Evolutionary conservation across 2,888 invertebrate genomes (phyloP), one percentile per base, ranked within the genome.

Genomic region (Beris chalybata): DNA sequence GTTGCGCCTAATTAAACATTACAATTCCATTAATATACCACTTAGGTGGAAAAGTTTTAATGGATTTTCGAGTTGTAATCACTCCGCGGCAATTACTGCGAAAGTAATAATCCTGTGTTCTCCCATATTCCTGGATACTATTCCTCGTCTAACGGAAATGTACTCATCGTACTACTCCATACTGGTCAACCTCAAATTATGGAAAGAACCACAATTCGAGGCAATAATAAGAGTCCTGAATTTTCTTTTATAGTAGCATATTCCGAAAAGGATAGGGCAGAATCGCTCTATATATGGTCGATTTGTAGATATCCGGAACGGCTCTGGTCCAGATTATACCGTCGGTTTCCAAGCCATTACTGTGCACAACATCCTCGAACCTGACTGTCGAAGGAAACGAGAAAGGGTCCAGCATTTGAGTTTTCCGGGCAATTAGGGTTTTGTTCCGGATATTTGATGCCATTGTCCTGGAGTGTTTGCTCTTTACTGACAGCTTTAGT

Each of bases 381-480:
- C 43, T 32, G 50, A 29, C 50, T 38, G 15, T 61, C 22, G 38
- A 43, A 50, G n/a, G 64, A 53, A 54, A 64, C 64, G 54, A 32
- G 64, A 64, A 54, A 54, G 43, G 64, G 12, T 53, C 38, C 44
- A 54, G 45, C 53, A 29, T 47, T 45, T 45, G 50, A 64, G 64
- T 64, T 64, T 64, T 64, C 64, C 64, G 64, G 64, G 45, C 64
- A 64, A 64, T 64, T 64, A 54, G 54, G 64, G 64, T 64, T 54
- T 54, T 64, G 61, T 64, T 54, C 64, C 64, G 64, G 64, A 64
- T 64, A 64, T 64, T 54, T 64, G 54, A 64, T 64, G 64, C 54
- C 45, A 64, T 54, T 61, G 50, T 61, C 52, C 61, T 22, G 52
- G 6, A 38, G 12, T 38, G 38, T 38, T 38, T 2, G 38, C 38